Conservation (phyloP, 53 echinoderm and acorn worm genomes). For the Holothuria scabra region DNA sequence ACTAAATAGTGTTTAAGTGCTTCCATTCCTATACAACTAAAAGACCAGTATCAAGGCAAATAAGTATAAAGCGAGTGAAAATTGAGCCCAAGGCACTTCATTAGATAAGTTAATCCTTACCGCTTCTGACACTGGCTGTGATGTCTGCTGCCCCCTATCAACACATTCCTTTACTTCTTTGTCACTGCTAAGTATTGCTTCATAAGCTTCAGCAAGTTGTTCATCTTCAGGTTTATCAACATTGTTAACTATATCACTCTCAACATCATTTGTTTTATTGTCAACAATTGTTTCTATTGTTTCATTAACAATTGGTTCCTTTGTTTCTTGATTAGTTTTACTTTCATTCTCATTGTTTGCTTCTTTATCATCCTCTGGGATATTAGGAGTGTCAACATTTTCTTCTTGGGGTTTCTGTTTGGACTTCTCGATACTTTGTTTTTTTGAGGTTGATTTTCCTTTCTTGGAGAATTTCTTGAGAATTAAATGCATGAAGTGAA, state of each 20-base stretch:
- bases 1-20: no score
- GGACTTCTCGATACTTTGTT: neutral
- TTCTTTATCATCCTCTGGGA: neutral
- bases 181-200: slow-evolving; percentile 3
- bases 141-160: slow-evolving; percentile 60
- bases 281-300: no score
- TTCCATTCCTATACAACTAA: no score
- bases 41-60: no score
- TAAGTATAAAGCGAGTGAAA: no score
- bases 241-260: neutral
- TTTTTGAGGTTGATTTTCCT: neutral
- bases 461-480: slow-evolving; percentile 19
- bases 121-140: slow-evolving; percentile 67
- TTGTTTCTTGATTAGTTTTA: neutral
- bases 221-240: slow-evolving; percentile 20
- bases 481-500: neutral
- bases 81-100: no score
- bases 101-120: slow-evolving; percentile 56
- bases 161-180: slow-evolving; percentile 29
- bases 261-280: neutral
- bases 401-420: neutral
- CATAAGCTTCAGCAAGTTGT: slow-evolving; percentile 32
- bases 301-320: neutral
- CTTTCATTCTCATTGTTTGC: neutral
- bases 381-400: neutral